Evolutionary conservation across 1,140 invertebrate genomes (phyloP).

Genomic region (Solen grandis): DNA sequence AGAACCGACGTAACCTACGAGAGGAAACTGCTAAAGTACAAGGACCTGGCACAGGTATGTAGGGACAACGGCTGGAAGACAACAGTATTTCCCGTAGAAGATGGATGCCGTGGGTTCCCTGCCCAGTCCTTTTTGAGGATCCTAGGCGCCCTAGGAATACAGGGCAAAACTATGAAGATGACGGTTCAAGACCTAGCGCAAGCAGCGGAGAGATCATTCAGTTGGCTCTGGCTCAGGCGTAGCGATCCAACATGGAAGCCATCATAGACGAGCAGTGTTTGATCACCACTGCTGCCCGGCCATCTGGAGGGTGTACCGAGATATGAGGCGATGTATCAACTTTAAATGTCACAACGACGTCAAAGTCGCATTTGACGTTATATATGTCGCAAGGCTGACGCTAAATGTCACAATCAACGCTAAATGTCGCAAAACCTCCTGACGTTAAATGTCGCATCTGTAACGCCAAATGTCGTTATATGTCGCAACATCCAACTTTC

Average conservation of each 20-base stretch:
- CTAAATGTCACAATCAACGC: too few species aligned
- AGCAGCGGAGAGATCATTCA: slow-evolving; percentile 5
- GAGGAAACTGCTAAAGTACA: slow-evolving; percentile 8
- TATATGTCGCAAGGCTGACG: too few species aligned
- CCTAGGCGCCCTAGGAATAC: background rate
- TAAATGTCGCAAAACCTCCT: too few species aligned
- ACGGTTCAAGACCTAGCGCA: background rate
- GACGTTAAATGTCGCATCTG: too few species aligned
- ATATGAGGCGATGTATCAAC: background rate
- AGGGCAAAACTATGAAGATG: background rate
- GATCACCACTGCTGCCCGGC: slow-evolving; percentile 3
- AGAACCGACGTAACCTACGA: slow-evolving; percentile 2
- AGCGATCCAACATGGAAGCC: background rate
- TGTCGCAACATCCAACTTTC: too few species aligned
- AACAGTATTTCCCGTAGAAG: too few species aligned
- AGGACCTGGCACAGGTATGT: slow-evolving; percentile 4
- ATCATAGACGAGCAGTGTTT: too few species aligned
- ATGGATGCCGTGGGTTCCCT: slow-evolving; percentile 43
- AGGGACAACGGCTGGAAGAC: too few species aligned
- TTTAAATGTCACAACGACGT: too few species aligned
- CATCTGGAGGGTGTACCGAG: slow-evolving; percentile 3
- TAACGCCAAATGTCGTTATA: too few species aligned
- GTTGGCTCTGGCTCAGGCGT: slow-evolving; percentile 6
- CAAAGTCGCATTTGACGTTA: too few species aligned
- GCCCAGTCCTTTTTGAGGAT: slow-evolving; percentile 16